A percentile compares a stretch with the other conserved stretches of the same genome.
phyloP scores from a whole-genome alignment of 2,113 vertebrate genomes.

The Vulpes lagopus region DNA sequence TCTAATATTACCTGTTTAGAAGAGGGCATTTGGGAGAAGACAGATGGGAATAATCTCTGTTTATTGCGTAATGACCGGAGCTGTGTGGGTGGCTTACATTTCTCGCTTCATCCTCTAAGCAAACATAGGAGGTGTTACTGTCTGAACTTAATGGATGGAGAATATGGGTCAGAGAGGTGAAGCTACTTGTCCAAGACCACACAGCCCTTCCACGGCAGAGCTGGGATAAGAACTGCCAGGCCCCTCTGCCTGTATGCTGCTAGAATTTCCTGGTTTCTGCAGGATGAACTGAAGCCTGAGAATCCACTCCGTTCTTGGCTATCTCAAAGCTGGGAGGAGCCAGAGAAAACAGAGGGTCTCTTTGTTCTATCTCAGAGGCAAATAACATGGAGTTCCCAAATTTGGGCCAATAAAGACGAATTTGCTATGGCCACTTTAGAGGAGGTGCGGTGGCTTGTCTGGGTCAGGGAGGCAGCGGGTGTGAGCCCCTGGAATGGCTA shows the following conservation, averaged over 20 bases:
- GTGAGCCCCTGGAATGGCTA: not conserved
- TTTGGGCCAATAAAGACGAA: slow-evolving; percentile 49
- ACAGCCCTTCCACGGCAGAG: not conserved
- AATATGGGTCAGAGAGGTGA: not conserved
- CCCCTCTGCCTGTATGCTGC: not conserved
- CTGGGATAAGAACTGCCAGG: not conserved
- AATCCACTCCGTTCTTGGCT: not conserved
- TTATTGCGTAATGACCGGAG: too few species aligned
- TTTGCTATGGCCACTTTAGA: slow-evolving; percentile 64
- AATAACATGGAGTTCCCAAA: not conserved
- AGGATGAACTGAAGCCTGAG: not conserved
- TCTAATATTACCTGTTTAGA: not conserved
- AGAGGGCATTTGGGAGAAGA: not conserved
- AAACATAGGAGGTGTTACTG: not conserved
- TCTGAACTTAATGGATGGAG: not conserved
- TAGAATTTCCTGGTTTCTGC: not conserved
- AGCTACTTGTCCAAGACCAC: not conserved
- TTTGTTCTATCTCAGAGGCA: slow-evolving; percentile 65
- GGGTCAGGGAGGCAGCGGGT: not conserved
- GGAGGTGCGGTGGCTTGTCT: not conserved
- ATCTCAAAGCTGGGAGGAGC: not conserved
- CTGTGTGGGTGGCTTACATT: not conserved
- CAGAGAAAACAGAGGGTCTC: slow-evolving; percentile 51
- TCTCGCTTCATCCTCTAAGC: not conserved
- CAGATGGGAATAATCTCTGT: not conserved